Base-by-base conservation (phyloP, 2,797 vertebrate species). In the Sebastes steindachneri region DNA sequence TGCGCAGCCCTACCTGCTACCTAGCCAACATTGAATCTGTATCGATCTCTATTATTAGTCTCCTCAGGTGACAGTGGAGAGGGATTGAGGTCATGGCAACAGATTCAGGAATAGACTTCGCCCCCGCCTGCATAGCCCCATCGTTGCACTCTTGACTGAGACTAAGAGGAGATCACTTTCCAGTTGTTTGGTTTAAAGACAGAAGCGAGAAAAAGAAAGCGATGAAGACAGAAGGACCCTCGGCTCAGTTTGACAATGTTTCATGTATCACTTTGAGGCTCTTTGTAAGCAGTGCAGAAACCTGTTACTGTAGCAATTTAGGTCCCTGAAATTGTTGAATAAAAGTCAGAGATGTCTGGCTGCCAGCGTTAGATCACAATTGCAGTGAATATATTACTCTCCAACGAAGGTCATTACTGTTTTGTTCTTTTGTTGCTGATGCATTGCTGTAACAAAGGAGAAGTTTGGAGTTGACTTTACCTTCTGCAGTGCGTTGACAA, bases 21-120 rank as follows among this genome's bases (percentile, higher is more conserved):
- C 23, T 19, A 28, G 35, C 21, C 33, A 67, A 25, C 3, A 23
- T 2, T 65, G 53, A 65, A 15, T 45, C 23, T 57, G 21, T 26
- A 29, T 65, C 59, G 23, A 76, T 11, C 6, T 17, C 73, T 68
- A 35, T 31, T 55, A 66, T 69, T 69, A 68, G 68, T 75, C 59
- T 73, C 35, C 26, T 51, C 64, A 68, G 77, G 72, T 79, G 65
- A 75, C 45, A 12, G 23, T 54, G 58, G 51, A 57, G 37, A 77
- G 41, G 55, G 69, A 65, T 54, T 62, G 55, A 75, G 29, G 64
- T 80, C 57, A 78, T 60, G 59, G 64, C 45, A 73, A 9, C 33
- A 59, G 25, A 57, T 72, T 72, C 6, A 51, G 57, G 29, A 81
- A 29, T 23, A 28, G n/a, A 64, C 28, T 54, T 79, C 3, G 9